Conservation (phyloP, 2,113 vertebrate species). For the Solea senegalensis region DNA sequence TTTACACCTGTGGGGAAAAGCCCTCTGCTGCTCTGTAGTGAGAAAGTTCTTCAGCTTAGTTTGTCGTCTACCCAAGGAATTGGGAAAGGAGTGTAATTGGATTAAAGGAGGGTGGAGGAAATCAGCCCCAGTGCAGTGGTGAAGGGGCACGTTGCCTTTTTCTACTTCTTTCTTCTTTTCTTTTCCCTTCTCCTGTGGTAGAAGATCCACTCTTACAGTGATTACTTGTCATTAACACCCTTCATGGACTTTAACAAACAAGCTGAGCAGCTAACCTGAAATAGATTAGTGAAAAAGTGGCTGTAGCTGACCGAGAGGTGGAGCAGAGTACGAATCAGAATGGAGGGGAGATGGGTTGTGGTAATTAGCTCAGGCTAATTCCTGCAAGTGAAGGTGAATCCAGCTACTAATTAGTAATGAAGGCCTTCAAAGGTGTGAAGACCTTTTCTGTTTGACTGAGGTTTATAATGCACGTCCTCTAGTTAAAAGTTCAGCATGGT, state of each 20-base stretch:
- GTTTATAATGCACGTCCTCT: constrained; percentile 13
- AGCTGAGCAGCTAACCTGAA: constrained; percentile 31
- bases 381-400: constrained; percentile 28
- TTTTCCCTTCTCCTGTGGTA: neutral
- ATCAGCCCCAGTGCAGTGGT: neutral
- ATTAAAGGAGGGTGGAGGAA: constrained; percentile 9
- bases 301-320: neutral
- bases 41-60: constrained; percentile 21
- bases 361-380: constrained; percentile 41
- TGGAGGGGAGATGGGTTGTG: constrained; percentile 4
- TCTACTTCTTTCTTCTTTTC: neutral
- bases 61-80: neutral
- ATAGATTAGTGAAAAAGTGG: constrained; percentile 4
- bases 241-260: constrained; percentile 45
- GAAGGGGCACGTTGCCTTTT: constrained; percentile 3
- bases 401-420: constrained; percentile 34
- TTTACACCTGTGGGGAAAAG: constrained; percentile 2
- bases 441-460: constrained; percentile 23
- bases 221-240: constrained; percentile 64
- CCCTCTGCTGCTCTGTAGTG: constrained; percentile 8
- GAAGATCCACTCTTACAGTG: constrained; percentile 10
- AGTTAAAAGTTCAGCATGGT: neutral
- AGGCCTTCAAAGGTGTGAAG: constrained; percentile 41
- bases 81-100: constrained; percentile 34
- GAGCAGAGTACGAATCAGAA: neutral